phyloP scores from a whole-genome alignment of 2,888 invertebrate species.

The Epirrhoe alternata region DNA sequence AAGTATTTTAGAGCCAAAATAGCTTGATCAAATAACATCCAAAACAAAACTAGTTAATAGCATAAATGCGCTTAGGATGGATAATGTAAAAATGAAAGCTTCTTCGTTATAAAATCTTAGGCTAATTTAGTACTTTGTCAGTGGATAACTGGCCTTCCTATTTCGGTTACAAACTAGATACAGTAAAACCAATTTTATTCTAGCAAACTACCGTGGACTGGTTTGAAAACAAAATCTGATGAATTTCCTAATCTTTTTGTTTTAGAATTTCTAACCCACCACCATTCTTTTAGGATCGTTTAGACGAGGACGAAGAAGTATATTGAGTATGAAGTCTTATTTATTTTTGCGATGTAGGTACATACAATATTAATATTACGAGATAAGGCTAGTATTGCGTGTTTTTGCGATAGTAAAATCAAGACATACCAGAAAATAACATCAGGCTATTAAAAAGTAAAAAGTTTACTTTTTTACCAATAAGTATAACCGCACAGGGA shows the following conservation, averaged over 20 bases:
- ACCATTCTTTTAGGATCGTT: background rate
- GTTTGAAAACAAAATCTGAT: background rate
- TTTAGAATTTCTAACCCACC: background rate
- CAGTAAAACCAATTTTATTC: constrained; percentile 29
- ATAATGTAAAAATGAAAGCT: constrained; percentile 45
- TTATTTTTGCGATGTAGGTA: constrained; percentile 57
- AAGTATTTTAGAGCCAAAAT: background rate
- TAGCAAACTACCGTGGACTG: constrained; percentile 58
- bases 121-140: constrained; percentile 15
- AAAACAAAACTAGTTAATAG: constrained; percentile 5
- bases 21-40: background rate
- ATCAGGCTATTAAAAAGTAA: background rate
- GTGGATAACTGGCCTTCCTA: constrained; percentile 7
- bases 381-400: constrained; percentile 61
- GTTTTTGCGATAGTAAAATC: constrained; percentile 60
- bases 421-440: background rate
- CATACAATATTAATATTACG: constrained; percentile 42
- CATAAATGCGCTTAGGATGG: constrained; percentile 46
- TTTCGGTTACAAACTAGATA: background rate
- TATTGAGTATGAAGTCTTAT: constrained; percentile 49
- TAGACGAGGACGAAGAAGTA: background rate
- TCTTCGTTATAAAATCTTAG: constrained; percentile 34
- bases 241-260: background rate
- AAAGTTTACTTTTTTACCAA: no score
- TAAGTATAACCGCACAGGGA: background rate